Percentiles rank a stretch among this genome's conserved stretches.
These are phyloP conservation scores for Polypterus bichir DNA, from an alignment of 2,113 vertebrate species.

Conservation along the genomic window DNA sequence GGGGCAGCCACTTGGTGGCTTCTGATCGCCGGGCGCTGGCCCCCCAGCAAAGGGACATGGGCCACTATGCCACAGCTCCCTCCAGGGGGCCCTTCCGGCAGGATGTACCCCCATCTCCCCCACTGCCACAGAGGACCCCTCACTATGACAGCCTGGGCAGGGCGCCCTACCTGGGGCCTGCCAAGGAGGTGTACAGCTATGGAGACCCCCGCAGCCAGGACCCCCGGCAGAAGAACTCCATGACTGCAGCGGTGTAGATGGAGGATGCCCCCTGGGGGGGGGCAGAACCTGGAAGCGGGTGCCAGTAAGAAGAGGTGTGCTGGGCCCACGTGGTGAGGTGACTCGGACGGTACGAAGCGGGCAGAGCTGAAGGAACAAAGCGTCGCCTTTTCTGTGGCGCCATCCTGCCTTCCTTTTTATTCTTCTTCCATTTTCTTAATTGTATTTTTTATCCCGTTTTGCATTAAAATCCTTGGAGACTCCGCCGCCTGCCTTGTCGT, in stretches of 20 bases:
- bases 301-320: too few species aligned
- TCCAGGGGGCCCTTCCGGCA: conserved; percentile 77
- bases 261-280: neutral
- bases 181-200: conserved; percentile 53
- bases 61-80: conserved; percentile 54
- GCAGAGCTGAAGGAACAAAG: too few species aligned
- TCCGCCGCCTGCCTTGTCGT: too few species aligned
- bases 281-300: too few species aligned
- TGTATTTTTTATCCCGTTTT: neutral
- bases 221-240: conserved; percentile 66
- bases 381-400: too few species aligned
- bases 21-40: conserved; percentile 44
- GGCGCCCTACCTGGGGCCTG: conserved; percentile 45
- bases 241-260: conserved; percentile 75
- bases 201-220: conserved; percentile 48
- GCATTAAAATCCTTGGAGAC: neutral
- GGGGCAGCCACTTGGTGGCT: conserved; percentile 48
- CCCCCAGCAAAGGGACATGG: conserved; percentile 50
- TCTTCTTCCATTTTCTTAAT: neutral
- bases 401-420: neutral
- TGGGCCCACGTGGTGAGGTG: too few species aligned
- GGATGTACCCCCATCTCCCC: conserved; percentile 85
- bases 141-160: conserved; percentile 55
- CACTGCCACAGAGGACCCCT: conserved; percentile 56
- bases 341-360: too few species aligned